phyloP scores from a whole-genome alignment of 2,113 vertebrate genomes.

The Pollimyrus isidori region DNA sequence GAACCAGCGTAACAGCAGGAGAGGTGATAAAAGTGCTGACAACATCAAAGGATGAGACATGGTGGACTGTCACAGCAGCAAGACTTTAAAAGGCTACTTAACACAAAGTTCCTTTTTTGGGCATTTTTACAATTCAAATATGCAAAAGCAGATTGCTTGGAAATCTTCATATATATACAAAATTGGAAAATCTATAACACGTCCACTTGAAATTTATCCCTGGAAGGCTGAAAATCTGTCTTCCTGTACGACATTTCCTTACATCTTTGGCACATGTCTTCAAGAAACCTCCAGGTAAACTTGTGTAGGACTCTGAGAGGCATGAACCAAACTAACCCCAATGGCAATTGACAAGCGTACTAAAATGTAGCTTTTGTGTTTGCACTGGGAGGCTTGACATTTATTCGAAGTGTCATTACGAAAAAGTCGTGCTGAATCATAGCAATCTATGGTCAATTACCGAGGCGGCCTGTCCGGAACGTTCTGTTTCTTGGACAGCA shows the following conservation, averaged over 20 bases:
- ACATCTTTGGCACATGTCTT: neutral
- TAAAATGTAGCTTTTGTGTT: neutral
- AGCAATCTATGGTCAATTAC: constrained; percentile 10
- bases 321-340: neutral
- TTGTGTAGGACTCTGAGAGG: neutral
- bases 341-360: neutral
- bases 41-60: neutral
- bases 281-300: neutral
- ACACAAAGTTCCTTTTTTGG: neutral
- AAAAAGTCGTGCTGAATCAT: neutral
- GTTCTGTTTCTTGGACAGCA: constrained; percentile 1
- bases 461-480: neutral
- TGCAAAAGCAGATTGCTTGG: neutral
- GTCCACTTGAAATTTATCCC: neutral
- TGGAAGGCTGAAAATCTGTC: neutral
- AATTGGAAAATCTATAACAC: neutral
- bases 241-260: neutral
- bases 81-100: neutral
- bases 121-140: neutral
- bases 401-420: neutral
- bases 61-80: neutral
- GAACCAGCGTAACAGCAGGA: neutral
- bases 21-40: neutral
- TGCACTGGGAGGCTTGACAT: neutral
- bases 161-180: neutral